phyloP scores from a whole-genome alignment of 2,888 invertebrate species.

The Drosophila fulvimacula region DNA sequence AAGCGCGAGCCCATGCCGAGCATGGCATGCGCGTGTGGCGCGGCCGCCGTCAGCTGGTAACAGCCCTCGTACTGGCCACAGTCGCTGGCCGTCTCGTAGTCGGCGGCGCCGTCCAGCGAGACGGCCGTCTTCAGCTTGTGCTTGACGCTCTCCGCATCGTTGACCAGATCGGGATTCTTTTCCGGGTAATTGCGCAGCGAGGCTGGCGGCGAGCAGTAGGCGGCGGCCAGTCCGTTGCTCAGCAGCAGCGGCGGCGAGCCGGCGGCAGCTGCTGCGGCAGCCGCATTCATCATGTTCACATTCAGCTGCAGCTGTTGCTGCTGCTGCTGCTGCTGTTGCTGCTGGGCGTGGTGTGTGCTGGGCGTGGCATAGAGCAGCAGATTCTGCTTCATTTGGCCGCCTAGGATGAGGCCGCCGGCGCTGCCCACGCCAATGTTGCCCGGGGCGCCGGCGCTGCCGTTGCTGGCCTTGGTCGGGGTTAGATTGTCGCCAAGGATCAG shows the following conservation, averaged over 20 bases:
- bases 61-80: slow-evolving; percentile 83
- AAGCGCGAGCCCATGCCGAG: slow-evolving; percentile 78
- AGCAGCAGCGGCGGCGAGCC: slow-evolving; percentile 79
- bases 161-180: slow-evolving; percentile 92
- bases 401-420: slow-evolving; percentile 78
- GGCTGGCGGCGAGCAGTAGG: slow-evolving; percentile 86
- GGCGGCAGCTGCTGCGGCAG: slow-evolving; percentile 82
- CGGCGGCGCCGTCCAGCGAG: slow-evolving; percentile 83
- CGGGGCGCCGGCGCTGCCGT: slow-evolving; percentile 39
- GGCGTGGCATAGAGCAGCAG: slow-evolving; percentile 83
- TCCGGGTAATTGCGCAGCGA: slow-evolving; percentile 86
- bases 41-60: slow-evolving; percentile 80
- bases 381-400: slow-evolving; percentile 84
- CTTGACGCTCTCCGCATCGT: slow-evolving; percentile 89
- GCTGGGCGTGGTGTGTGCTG: slow-evolving; percentile 61
- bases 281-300: slow-evolving; percentile 71
- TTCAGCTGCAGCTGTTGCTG: slow-evolving; percentile 77
- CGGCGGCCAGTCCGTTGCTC: slow-evolving; percentile 77
- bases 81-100: slow-evolving; percentile 82
- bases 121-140: slow-evolving; percentile 85
- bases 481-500: slow-evolving; percentile 73
- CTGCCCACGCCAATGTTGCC: slow-evolving; percentile 21
- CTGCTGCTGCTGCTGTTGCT: slow-evolving; percentile 58
- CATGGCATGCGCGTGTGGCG: slow-evolving; percentile 81
- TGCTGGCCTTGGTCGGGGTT: slow-evolving; percentile 78